Evolutionary conservation across 2,797 vertebrate genomes (phyloP).

Genomic region (Sphenopsis melanotis): DNA sequence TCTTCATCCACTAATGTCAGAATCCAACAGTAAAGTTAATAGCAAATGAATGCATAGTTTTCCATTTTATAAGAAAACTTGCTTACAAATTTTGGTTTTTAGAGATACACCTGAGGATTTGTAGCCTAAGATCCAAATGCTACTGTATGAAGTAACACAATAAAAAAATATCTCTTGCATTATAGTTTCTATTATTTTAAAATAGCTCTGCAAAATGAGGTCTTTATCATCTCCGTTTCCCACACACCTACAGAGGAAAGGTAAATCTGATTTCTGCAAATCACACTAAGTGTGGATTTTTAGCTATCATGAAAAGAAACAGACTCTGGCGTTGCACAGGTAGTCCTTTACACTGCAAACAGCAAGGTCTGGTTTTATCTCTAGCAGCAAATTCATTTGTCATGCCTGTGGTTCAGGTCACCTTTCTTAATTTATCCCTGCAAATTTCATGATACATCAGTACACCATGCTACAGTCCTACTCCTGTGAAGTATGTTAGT

Average conservation of each 20-base stretch:
- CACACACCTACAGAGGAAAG: neutral
- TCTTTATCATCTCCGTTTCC: neutral
- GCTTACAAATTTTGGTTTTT: neutral
- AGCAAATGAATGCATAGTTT: neutral
- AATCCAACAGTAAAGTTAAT: neutral
- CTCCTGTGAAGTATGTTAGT: neutral
- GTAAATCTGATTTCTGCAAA: neutral
- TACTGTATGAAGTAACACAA: neutral
- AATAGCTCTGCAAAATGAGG: neutral
- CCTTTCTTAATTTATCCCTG: neutral
- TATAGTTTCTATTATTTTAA: neutral
- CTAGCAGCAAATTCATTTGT: neutral
- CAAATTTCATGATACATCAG: neutral
- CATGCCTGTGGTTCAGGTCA: neutral
- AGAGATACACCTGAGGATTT: neutral
- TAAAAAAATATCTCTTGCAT: neutral
- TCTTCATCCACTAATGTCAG: neutral
- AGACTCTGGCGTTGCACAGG: neutral
- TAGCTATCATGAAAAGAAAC: neutral
- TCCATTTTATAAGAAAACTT: neutral
- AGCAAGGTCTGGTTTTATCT: neutral
- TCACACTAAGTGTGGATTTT: neutral
- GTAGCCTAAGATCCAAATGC: neutral
- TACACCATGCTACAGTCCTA: neutral
- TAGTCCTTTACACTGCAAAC: neutral